These are phyloP conservation scores for Drosophila seclusa DNA, from an alignment of 2,888 invertebrate genomes.

Conservation along the genomic window DNA sequence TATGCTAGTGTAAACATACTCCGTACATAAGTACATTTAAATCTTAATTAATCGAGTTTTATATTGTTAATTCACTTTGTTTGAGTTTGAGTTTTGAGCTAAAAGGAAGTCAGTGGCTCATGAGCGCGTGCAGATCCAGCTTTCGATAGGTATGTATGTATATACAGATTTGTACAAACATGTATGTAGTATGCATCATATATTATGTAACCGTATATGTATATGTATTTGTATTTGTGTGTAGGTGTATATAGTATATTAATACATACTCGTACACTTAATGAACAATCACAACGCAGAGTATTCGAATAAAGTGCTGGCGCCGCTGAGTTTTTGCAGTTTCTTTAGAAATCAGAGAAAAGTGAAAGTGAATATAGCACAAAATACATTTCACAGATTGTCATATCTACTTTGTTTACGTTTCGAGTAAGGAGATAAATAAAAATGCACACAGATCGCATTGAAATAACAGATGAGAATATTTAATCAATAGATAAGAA, in stretches of 20 bases:
- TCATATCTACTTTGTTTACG: constrained; percentile 68
- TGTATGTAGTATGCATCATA: constrained; percentile 14
- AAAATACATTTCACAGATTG: constrained; percentile 72
- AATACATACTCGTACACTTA: constrained; percentile 76
- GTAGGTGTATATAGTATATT: constrained; percentile 33
- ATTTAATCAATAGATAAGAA: constrained; percentile 64
- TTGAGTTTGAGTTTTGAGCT: constrained; percentile 58
- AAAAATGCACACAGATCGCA: constrained; percentile 58
- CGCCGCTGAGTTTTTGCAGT: constrained; percentile 59
- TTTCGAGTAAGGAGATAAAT: constrained; percentile 41
- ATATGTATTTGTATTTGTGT: constrained; percentile 35
- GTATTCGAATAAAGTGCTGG: constrained; percentile 81
- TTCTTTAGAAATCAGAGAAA: constrained; percentile 34
- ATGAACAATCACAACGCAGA: constrained; percentile 84
- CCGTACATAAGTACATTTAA: constrained; percentile 12
- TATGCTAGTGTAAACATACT: neutral
- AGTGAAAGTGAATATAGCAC: constrained; percentile 52
- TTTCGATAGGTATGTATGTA: constrained; percentile 29
- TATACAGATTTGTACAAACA: constrained; percentile 42
- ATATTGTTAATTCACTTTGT: constrained; percentile 60
- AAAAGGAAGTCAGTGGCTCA: constrained; percentile 40
- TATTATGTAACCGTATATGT: constrained; percentile 19
- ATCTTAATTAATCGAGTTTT: constrained; percentile 40
- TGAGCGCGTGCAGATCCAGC: constrained; percentile 36
- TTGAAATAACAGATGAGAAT: constrained; percentile 57